Conservation (phyloP, 2,113 vertebrate genomes). For the Phaethon lepturus region DNA sequence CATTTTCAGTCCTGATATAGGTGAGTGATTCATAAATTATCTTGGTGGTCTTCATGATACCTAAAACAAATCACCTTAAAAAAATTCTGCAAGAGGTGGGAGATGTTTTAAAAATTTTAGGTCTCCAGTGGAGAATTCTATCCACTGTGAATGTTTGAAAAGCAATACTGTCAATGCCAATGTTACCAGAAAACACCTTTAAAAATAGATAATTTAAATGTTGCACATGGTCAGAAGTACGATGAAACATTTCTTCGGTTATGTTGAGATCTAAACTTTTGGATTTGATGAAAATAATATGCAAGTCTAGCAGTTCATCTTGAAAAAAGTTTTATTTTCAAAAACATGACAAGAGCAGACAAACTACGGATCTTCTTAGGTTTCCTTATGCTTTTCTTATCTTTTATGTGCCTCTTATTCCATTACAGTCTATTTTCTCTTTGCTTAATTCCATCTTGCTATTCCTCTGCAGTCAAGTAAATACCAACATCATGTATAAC, state of each 20-base stretch:
- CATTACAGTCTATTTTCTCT: neutral
- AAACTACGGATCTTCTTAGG: neutral
- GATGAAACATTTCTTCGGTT: neutral
- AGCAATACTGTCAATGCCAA: neutral
- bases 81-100: neutral
- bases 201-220: neutral
- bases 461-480: neutral
- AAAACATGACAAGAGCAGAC: neutral
- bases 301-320: neutral
- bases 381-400: neutral
- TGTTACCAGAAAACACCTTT: neutral
- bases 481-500: neutral
- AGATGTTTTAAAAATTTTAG: neutral
- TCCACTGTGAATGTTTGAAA: neutral
- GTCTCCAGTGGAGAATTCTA: neutral
- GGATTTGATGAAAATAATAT: neutral
- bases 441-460: neutral
- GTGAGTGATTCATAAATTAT: neutral
- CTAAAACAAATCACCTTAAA: neutral
- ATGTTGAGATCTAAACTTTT: neutral
- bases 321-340: neutral
- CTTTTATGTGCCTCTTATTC: neutral
- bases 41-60: neutral
- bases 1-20: neutral
- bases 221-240: neutral